Conservation (phyloP, 2,888 invertebrate species). For the Cactoblastis cactorum region DNA sequence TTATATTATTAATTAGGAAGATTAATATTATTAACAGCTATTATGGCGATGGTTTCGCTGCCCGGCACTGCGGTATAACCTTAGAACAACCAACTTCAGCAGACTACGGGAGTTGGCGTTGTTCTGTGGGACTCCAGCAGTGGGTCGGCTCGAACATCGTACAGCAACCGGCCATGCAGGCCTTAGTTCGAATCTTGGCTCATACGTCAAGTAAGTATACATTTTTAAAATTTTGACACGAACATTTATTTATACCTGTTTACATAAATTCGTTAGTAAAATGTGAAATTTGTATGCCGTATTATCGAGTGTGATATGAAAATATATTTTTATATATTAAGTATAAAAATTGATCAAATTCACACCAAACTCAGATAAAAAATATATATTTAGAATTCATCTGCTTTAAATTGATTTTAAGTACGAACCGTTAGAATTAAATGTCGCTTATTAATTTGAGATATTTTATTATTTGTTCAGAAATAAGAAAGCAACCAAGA, state of each 20-base stretch:
- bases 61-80: conserved; percentile 69
- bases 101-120: conserved; percentile 69
- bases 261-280: too few relatives aligned
- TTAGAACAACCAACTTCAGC: conserved; percentile 49
- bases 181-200: conserved; percentile 48
- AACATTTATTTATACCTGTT: too few relatives aligned
- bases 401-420: too few relatives aligned
- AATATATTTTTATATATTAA: too few relatives aligned
- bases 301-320: too few relatives aligned
- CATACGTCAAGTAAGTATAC: neutral
- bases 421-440: too few relatives aligned
- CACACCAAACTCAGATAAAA: too few relatives aligned
- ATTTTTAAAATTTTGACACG: neutral
- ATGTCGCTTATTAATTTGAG: neutral
- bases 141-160: conserved; percentile 34
- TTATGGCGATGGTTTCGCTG: conserved; percentile 64
- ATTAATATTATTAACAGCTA: conserved; percentile 45
- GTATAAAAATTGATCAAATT: too few relatives aligned
- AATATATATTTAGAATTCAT: too few relatives aligned
- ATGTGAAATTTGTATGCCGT: too few relatives aligned
- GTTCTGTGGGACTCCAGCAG: conserved; percentile 60
- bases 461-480: neutral
- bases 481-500: conserved; percentile 12
- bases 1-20: too few relatives aligned
- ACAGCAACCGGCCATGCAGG: conserved; percentile 55